Evolutionary conservation across 2,113 vertebrate genomes (phyloP).

Genomic region (Oncorhynchus nerka): DNA sequence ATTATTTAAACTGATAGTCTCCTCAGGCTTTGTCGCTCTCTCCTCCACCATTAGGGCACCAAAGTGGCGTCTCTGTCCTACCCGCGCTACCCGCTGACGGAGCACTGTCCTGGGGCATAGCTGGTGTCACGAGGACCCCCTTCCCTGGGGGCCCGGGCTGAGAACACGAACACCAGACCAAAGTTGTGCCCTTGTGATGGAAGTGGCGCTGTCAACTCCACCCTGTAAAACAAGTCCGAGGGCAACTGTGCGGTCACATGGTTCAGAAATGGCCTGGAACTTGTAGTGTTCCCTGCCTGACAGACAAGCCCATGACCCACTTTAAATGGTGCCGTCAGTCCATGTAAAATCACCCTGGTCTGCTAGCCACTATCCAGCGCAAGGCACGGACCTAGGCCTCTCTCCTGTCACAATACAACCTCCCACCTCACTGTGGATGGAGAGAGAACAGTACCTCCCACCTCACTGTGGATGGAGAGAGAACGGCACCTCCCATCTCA

Average conservation of each 20-base stretch:
- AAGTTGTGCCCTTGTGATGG: too few species aligned
- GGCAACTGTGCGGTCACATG: neutral
- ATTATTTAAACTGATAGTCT: conserved; percentile 8
- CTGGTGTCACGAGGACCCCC: conserved; percentile 26
- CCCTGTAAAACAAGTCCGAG: neutral
- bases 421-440: too few species aligned
- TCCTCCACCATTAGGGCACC: conserved; percentile 6
- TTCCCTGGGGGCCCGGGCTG: conserved; percentile 11
- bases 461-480: too few species aligned
- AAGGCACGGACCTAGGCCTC: too few species aligned
- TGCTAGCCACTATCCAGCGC: neutral
- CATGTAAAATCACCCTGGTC: neutral
- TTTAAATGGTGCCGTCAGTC: neutral
- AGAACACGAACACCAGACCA: conserved; percentile 17
- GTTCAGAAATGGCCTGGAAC: neutral
- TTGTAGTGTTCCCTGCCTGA: neutral
- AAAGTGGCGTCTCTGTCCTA: neutral
- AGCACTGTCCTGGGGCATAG: conserved; percentile 33
- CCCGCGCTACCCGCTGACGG: conserved; percentile 17
- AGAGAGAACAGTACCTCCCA: too few species aligned
- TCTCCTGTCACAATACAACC: neutral
- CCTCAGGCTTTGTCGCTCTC: conserved; percentile 17
- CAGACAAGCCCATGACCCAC: neutral
- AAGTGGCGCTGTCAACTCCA: too few species aligned
- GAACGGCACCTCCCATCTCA: too few species aligned